phyloP scores from a whole-genome alignment of 1,140 invertebrate genomes.

The Stegodyphus dumicola region DNA sequence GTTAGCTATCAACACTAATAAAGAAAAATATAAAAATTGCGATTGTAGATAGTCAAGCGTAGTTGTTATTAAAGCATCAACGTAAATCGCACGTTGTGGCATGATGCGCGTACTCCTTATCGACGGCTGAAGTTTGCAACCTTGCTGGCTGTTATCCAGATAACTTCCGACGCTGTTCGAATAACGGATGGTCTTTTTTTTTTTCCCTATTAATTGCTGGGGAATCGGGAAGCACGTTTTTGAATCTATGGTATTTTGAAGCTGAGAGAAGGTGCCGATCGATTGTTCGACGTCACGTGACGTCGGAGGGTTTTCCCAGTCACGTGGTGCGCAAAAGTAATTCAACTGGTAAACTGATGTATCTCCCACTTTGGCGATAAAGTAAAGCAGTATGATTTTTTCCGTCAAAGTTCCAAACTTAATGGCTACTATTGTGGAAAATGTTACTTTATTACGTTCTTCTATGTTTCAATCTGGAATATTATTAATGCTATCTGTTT shows the following conservation, averaged over 20 bases:
- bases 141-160: neutral
- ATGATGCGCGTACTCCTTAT: no score
- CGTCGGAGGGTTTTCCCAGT: constrained; percentile 58
- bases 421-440: no score
- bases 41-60: no score
- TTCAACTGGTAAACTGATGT: neutral
- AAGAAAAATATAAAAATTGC: no score
- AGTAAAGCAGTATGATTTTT: neutral
- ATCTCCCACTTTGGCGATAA: neutral
- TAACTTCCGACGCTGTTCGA: neutral
- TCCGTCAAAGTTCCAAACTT: neutral
- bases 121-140: no score
- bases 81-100: no score
- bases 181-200: neutral
- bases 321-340: constrained; percentile 29
- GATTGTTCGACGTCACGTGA: constrained; percentile 55
- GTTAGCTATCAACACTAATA: no score
- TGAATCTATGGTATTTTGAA: constrained; percentile 34
- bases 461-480: no score
- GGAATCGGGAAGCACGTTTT: neutral
- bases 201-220: neutral
- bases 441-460: no score
- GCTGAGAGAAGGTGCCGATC: constrained; percentile 20
- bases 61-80: no score
- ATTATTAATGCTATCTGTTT: no score